Evolutionary conservation across 2,797 vertebrate species (phyloP).

Genomic region (Dermochelys coriacea): DNA sequence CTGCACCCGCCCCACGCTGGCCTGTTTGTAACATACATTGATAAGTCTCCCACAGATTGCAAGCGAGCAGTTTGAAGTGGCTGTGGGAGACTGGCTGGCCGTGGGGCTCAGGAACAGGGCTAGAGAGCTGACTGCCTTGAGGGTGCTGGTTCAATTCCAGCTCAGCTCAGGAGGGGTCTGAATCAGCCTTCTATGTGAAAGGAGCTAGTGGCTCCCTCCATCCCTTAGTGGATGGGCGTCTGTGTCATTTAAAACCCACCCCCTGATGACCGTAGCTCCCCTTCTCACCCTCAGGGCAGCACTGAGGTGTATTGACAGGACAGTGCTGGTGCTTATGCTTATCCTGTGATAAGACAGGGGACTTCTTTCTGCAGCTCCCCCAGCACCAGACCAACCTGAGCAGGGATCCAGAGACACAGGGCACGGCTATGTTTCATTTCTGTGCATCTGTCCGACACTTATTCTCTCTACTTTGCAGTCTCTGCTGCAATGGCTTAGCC

Average conservation of each 20-base stretch:
- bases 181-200: not conserved
- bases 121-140: not conserved
- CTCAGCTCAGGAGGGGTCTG: not conserved
- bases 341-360: not conserved
- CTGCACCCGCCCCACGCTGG: not conserved
- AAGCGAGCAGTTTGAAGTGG: not conserved
- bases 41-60: not conserved
- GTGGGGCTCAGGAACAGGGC: not conserved
- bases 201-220: not conserved
- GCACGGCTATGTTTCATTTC: not conserved
- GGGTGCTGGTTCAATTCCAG: not conserved
- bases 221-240: not conserved
- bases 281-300: not conserved
- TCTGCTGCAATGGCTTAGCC: not conserved
- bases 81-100: not conserved
- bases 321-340: not conserved
- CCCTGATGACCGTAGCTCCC: not conserved
- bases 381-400: not conserved
- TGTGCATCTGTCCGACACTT: not conserved
- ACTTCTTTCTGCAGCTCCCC: not conserved
- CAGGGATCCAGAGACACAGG: not conserved
- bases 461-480: not conserved
- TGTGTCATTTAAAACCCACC: not conserved
- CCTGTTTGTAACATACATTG: not conserved
- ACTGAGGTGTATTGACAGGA: not conserved